Evolutionary conservation across 2,888 invertebrate species (phyloP).

Genomic region (Panzeria rudis): DNA sequence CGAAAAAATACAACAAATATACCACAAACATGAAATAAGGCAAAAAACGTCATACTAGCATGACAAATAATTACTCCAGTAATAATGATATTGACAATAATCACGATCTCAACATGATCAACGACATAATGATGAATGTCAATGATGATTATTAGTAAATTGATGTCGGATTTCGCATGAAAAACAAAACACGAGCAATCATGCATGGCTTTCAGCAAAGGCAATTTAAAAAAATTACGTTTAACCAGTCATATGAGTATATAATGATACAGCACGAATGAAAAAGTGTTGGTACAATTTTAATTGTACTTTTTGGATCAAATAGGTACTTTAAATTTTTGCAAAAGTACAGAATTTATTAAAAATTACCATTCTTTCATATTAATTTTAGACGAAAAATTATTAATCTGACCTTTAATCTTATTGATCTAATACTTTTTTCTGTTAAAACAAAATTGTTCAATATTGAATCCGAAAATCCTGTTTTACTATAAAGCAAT

Average conservation of each 20-base stretch:
- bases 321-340: background rate
- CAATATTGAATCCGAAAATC: too few species aligned
- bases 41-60: conserved; percentile 9
- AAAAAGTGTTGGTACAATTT: background rate
- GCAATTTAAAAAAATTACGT: conserved; percentile 45
- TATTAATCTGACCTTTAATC: too few species aligned
- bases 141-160: conserved; percentile 51
- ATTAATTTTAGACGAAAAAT: too few species aligned
- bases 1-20: conserved; percentile 28
- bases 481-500: too few species aligned
- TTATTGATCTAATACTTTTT: too few species aligned
- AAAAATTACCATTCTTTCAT: too few species aligned
- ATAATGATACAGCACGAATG: background rate
- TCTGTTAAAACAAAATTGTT: too few species aligned
- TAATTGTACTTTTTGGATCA: background rate
- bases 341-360: too few species aligned
- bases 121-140: conserved; percentile 28
- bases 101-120: conserved; percentile 45
- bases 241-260: conserved; percentile 30
- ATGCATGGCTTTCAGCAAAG: conserved; percentile 62
- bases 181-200: conserved; percentile 52
- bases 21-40: conserved; percentile 20
- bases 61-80: conserved; percentile 58
- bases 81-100: conserved; percentile 53
- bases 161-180: conserved; percentile 49